Base-by-base conservation (phyloP, 37 sponge, comb jelly and placozoan species). In the Ephydatia muelleri region DNA sequence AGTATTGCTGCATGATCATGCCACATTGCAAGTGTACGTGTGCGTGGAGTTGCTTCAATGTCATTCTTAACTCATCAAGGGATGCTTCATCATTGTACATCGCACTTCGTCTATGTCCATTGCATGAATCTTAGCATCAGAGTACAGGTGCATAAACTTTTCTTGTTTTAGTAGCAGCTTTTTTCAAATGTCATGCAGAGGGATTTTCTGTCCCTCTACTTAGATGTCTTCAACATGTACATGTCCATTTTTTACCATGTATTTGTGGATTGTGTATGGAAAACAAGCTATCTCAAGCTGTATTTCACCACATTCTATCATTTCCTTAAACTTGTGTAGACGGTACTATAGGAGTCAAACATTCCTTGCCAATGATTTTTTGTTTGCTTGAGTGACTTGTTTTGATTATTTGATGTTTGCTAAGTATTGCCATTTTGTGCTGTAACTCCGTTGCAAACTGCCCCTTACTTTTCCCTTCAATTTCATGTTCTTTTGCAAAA, bases 251-350 rank as follows among this genome's bases (percentile, higher is more conserved):
- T 65, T 75, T 29, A 40, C 31, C 64, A 27, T 31, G 39, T 67
- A 80, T 16, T 68, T 31, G 1, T 26, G 69, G 1, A 80, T 26
- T 67, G 22, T 68, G 39, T 35, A 36, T 29, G 83, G 83, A 0
- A 25, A 34, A 65, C 84, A 84, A 29, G 84, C 67, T 22, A 48
- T 31, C 28, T 76, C 84, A 37, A 76, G 31, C n/a, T 76, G 66
- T 25, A 84, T 34, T 67, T 75, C 40, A 22, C 78, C 85, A 49
- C 12, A 3, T 68, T 65, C 49, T n/a, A 85, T 30, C 85, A 85
- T 73, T 37, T 66, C 38, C 72, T 71, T 57, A 19, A 36, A 68
- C 35, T 40, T 39, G 19, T 28, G 47, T 35, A 26, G 86, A 35
- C 70, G 86, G 78, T 27, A 16, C 25, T 26, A 64, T n/a, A 31